Base-by-base conservation (phyloP, 2,113 vertebrate species). In the Psilopogon haemacephalus region DNA sequence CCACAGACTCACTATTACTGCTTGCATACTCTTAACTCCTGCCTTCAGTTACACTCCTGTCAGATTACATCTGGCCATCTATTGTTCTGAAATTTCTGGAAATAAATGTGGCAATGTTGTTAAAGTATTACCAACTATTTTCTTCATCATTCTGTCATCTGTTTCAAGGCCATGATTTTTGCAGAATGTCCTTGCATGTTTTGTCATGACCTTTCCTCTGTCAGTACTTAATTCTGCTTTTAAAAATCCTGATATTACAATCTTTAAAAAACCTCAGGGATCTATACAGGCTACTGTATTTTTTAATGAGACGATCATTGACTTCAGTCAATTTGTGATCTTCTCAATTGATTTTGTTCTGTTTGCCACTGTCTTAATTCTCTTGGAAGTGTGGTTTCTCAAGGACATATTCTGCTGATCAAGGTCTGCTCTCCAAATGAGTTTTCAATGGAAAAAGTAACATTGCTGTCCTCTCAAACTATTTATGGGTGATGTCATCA, bases 11-110 rank as follows among this genome's bases (percentile, higher is more conserved):
- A 56, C 33, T 71, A 20, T 60, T 86, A 67, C 64, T 79, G 7
- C 89, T 94, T 82, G 72, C 69, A 24, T 59, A 52, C 60, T 89
- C 33, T 56, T 63, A 80, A 68, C 77, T 95, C 70, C 71, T 86
- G 73, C 32, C 37, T 70, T 54, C 80, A 23, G 60, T 83, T 85
- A 71, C 78, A 59, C 20, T 74, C 74, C 50, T 77, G 71, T 70
- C 74, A 90, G 59, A 44, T 63, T 81, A 59, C 10, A 24, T 82
- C 85, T 87, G 20, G 60, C 52, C n/a, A 32, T 65, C 48, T 35
- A 28, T 23, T 67, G 32, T 52, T 88, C 37, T 37, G 50, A 92
- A 75, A 40, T 28, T 73, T 92, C 67, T 92, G 71, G 27, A 87
- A 89, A 80, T 83, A 27, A 38, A 28, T 28, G 33, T 56, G 27